Conservation (phyloP, 2,113 vertebrate species). For the Sander lucioperca region DNA sequence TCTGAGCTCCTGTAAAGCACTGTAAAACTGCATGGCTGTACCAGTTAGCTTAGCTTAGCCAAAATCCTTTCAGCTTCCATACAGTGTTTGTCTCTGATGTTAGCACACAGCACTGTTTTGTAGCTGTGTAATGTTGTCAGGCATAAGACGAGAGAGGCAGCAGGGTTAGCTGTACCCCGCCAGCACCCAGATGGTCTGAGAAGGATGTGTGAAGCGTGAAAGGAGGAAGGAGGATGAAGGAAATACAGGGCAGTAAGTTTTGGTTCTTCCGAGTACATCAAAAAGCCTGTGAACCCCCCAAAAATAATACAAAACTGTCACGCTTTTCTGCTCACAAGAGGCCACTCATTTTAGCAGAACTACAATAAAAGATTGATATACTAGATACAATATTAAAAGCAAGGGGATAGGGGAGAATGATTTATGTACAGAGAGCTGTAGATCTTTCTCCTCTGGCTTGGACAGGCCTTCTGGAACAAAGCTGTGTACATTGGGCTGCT, state of each 20-base stretch:
- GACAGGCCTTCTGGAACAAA: constrained; percentile 10
- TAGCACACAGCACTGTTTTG: not conserved
- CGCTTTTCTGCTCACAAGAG: not conserved
- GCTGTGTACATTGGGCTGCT: constrained; percentile 11
- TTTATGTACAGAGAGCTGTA: not conserved
- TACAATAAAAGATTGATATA: constrained; percentile 19
- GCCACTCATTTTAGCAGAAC: constrained; percentile 7
- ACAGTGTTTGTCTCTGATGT: not conserved
- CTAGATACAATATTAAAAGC: not conserved
- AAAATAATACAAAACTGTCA: not conserved
- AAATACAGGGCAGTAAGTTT: not conserved
- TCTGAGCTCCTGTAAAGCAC: not conserved
- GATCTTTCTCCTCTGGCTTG: not conserved
- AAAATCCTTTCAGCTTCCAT: not conserved
- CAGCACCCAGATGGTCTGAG: constrained; percentile 67
- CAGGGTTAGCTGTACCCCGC: constrained; percentile 40
- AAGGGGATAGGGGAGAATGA: not conserved
- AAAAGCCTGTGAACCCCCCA: not conserved
- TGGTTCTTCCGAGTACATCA: not conserved
- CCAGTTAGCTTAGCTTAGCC: constrained; percentile 18
- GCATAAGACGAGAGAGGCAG: constrained; percentile 45
- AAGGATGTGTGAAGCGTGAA: constrained; percentile 56
- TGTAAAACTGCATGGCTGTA: not conserved
- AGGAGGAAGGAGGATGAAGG: constrained; percentile 20
- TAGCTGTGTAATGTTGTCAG: constrained; percentile 36